Percentiles rank a stretch among this genome's conserved stretches.
Evolutionary conservation across 1,140 invertebrate species (phyloP).

Genomic region (Scaptomyza pallida): DNA sequence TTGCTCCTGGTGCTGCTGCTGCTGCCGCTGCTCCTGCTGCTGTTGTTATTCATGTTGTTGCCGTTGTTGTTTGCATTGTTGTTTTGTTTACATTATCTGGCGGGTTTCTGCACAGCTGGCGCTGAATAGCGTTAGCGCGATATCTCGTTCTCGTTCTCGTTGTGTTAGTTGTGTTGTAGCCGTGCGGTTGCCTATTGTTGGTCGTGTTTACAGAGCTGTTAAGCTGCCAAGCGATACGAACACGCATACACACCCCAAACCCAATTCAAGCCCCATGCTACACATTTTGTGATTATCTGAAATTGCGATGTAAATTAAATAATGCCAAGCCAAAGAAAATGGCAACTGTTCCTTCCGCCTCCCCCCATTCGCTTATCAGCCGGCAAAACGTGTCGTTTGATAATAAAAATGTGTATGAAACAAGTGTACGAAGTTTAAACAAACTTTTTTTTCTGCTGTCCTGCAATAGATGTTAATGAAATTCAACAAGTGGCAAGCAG

Average conservation of each 20-base stretch:
- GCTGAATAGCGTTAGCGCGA: conserved; percentile 27
- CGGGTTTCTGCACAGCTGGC: conserved; percentile 45
- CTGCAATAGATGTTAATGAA: conserved; percentile 41
- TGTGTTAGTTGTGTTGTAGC: conserved; percentile 7
- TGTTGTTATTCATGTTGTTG: background rate
- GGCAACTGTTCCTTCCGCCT: background rate
- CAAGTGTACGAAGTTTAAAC: too few relatives aligned
- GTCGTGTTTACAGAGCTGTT: conserved; percentile 33
- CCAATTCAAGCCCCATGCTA: background rate
- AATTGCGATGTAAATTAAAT: conserved; percentile 32
- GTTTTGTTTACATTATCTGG: conserved; percentile 48
- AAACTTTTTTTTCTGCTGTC: background rate
- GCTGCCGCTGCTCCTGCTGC: background rate
- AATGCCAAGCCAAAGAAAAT: conserved; percentile 11
- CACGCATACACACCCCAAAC: background rate
- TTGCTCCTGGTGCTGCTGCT: background rate
- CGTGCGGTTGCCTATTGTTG: conserved; percentile 16
- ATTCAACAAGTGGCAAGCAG: conserved; percentile 38
- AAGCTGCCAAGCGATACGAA: conserved; percentile 3
- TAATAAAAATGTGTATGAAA: too few relatives aligned
- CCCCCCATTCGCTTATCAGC: background rate
- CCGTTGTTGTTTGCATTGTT: conserved; percentile 35
- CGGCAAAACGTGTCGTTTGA: conserved; percentile 15
- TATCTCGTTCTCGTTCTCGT: conserved; percentile 11
- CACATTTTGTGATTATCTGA: conserved; percentile 5